Evolutionary conservation across 1,140 invertebrate genomes (phyloP).

Genomic region (Calliopsis andreniformis): DNA sequence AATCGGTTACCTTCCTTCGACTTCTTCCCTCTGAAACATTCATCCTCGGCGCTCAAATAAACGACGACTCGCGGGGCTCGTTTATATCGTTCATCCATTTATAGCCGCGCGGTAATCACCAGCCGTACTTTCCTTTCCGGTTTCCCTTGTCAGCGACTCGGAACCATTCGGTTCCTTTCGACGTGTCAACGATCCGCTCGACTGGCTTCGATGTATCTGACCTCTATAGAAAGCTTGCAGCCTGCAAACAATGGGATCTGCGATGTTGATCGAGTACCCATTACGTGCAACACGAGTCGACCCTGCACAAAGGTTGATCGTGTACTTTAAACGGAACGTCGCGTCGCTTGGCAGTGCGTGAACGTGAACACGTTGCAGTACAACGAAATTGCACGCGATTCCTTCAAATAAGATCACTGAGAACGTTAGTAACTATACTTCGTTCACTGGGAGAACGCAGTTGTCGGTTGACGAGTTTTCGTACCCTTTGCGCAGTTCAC

Average conservation of each 20-base stretch:
- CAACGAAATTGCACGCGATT: neutral
- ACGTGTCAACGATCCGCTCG: conserved; percentile 1
- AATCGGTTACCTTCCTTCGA: too few relatives aligned
- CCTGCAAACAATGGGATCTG: conserved; percentile 17
- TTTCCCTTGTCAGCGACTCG: neutral
- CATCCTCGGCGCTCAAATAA: neutral
- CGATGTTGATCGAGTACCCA: conserved; percentile 27
- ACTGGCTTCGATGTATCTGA: conserved; percentile 19
- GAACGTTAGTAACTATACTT: too few relatives aligned
- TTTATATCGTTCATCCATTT: neutral
- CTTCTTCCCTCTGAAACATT: neutral
- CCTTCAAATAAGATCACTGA: neutral
- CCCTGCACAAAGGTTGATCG: conserved; percentile 4
- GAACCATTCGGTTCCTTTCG: too few relatives aligned
- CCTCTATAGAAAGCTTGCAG: conserved; percentile 4
- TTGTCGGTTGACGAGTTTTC: too few relatives aligned
- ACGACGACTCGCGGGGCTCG: neutral
- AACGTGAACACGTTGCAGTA: neutral
- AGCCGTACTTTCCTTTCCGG: neutral
- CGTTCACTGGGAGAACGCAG: too few relatives aligned
- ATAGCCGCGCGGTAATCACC: neutral
- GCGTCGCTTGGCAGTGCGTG: neutral
- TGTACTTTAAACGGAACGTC: neutral
- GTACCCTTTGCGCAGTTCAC: too few relatives aligned
- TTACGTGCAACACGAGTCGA: conserved; percentile 11